phyloP scores from a whole-genome alignment of 2,888 invertebrate species.

The Hirtodrosophila confusa region DNA sequence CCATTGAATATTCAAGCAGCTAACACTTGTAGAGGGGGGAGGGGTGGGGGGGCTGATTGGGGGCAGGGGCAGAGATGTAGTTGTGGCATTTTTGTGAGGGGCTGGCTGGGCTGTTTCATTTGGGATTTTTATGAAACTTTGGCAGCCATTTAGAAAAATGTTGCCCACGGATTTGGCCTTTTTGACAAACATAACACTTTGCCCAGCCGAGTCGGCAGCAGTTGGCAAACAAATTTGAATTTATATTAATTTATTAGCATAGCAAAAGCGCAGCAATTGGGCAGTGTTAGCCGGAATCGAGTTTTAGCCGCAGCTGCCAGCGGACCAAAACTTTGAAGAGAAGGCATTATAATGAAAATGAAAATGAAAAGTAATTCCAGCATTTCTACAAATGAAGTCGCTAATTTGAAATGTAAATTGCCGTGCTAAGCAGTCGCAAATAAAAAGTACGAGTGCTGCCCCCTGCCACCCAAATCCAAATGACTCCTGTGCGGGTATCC shows the following conservation, averaged over 20 bases:
- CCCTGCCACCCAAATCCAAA: background rate
- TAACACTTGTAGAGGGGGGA: slow-evolving; percentile 39
- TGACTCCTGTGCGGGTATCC: too few species aligned
- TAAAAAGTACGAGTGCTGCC: slow-evolving; percentile 18
- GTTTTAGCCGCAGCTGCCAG: slow-evolving; percentile 15
- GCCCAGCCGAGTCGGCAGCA: slow-evolving; percentile 63
- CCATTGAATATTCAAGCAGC: slow-evolving; percentile 77
- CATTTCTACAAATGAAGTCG: slow-evolving; percentile 76
- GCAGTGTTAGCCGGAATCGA: slow-evolving; percentile 25
- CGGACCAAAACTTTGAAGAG: slow-evolving; percentile 32
- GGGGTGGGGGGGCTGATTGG: background rate
- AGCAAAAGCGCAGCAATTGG: slow-evolving; percentile 68
- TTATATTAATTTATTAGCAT: slow-evolving; percentile 84
- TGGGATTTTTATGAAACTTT: slow-evolving; percentile 69
- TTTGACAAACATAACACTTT: slow-evolving; percentile 76
- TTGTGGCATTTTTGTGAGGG: slow-evolving; percentile 34
- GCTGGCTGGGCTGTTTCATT: slow-evolving; percentile 43
- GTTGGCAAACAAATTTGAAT: slow-evolving; percentile 83
- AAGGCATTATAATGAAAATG: slow-evolving; percentile 52
- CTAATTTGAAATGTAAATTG: slow-evolving; percentile 80
- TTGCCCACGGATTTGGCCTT: slow-evolving; percentile 36
- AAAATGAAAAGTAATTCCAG: slow-evolving; percentile 75
- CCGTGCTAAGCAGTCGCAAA: slow-evolving; percentile 61
- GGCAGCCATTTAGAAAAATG: slow-evolving; percentile 67
- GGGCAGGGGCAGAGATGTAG: slow-evolving; percentile 19